These are phyloP conservation scores for Saiga tatarica DNA, from an alignment of 2,113 vertebrate species.

Conservation along the genomic window DNA sequence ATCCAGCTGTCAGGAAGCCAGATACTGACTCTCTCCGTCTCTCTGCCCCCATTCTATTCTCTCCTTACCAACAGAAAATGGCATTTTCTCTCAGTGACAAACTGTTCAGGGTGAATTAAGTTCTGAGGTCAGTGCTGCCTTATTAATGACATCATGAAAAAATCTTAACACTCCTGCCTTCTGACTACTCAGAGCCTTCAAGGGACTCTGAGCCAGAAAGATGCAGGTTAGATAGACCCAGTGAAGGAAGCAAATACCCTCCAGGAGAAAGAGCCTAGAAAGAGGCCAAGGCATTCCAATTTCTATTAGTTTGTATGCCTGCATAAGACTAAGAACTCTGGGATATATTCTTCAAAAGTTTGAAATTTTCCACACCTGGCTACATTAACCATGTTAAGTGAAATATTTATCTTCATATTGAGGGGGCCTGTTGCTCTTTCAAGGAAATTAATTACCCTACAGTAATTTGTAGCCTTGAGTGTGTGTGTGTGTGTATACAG, in stretches of 20 bases:
- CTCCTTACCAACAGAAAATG: not conserved
- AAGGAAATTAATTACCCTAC: not conserved
- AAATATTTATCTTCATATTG: not conserved
- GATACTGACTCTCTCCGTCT: not conserved
- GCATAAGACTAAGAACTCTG: not conserved
- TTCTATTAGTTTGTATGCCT: not conserved
- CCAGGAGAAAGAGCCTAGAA: not conserved
- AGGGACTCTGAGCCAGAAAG: not conserved
- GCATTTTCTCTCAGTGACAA: not conserved
- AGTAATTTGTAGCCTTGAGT: not conserved
- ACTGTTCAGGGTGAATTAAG: not conserved
- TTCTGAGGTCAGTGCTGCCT: slow-evolving; percentile 14
- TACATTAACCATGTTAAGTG: not conserved
- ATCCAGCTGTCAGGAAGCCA: slow-evolving; percentile 45
- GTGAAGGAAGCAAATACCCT: not conserved
- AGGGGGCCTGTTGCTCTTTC: not conserved
- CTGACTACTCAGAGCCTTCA: not conserved
- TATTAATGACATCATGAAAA: slow-evolving; percentile 35
- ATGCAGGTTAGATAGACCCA: not conserved
- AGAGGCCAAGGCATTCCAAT: not conserved
- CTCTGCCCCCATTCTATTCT: not conserved
- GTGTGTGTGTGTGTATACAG: not conserved
- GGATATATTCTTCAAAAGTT: not conserved
- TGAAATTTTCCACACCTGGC: not conserved
- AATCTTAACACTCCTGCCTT: not conserved